Percentiles rank a stretch among this genome's conserved stretches.
phyloP scores from a whole-genome alignment of 2,888 invertebrate genomes.

The Volucella bombylans region DNA sequence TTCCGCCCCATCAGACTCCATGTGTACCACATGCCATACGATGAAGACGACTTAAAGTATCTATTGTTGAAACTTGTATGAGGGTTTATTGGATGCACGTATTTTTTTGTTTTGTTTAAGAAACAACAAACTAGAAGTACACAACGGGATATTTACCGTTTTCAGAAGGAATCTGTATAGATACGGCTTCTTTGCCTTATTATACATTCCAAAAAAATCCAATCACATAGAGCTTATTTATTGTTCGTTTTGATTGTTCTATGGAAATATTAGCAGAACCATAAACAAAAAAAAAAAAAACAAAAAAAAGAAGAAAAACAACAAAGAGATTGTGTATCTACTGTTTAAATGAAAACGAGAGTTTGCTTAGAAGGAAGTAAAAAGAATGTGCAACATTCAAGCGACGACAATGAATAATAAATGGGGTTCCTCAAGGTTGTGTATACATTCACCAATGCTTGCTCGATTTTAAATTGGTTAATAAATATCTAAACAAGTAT shows the following conservation, averaged over 20 bases:
- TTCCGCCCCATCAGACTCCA: not conserved
- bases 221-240: slow-evolving; percentile 1
- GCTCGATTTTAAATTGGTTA: not conserved
- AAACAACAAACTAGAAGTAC: slow-evolving; percentile 17
- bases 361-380: not conserved
- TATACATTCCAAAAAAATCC: too few species aligned
- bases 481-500: too few species aligned
- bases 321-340: not conserved
- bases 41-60: slow-evolving; percentile 39
- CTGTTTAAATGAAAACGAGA: not conserved
- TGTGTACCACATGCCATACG: not conserved
- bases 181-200: not conserved
- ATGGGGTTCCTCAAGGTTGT: slow-evolving; percentile 62
- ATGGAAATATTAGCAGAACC: slow-evolving; percentile 9
- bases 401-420: slow-evolving; percentile 1
- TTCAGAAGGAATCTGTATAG: slow-evolving; percentile 25
- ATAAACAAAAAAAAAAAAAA: not conserved
- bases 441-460: slow-evolving; percentile 34
- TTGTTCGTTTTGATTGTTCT: slow-evolving; percentile 15
- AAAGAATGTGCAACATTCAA: slow-evolving; percentile 9
- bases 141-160: slow-evolving; percentile 60
- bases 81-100: slow-evolving; percentile 8
- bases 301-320: not conserved
- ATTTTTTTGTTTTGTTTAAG: slow-evolving; percentile 31
- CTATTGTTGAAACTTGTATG: slow-evolving; percentile 10